These are phyloP conservation scores for Oophaga pumilio DNA, from an alignment of 2,113 vertebrate species.

Conservation along the genomic window DNA sequence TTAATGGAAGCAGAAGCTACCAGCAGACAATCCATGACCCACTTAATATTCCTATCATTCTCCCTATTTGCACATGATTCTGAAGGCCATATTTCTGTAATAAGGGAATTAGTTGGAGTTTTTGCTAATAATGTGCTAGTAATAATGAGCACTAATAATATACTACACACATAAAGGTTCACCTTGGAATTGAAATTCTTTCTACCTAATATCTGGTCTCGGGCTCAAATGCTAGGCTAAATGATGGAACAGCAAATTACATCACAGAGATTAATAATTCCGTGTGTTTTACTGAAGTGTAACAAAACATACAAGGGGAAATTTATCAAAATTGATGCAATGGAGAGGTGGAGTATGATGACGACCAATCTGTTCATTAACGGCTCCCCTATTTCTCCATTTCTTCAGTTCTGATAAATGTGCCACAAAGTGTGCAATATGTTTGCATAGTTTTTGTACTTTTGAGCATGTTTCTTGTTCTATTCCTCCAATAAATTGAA, in stretches of 20 bases:
- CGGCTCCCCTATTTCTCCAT: not conserved
- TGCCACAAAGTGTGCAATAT: too few species aligned
- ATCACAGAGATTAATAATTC: not conserved
- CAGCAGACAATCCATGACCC: not conserved
- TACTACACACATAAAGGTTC: not conserved
- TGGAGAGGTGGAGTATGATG: not conserved
- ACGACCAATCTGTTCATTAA: not conserved
- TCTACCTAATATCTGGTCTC: not conserved
- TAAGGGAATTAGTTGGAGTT: conserved; percentile 10
- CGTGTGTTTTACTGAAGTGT: not conserved
- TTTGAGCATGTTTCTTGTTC: not conserved
- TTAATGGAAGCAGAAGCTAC: conserved; percentile 1
- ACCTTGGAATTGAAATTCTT: conserved; percentile 1
- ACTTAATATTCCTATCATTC: not conserved
- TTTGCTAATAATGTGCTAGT: not conserved
- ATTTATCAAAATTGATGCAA: not conserved
- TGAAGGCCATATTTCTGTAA: conserved; percentile 17
- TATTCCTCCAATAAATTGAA: not conserved
- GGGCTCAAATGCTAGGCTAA: not conserved
- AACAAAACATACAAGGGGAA: not conserved
- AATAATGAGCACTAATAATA: conserved; percentile 9
- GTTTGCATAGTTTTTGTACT: not conserved
- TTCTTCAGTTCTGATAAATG: not conserved
- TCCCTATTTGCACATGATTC: conserved; percentile 7
- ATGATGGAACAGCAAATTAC: not conserved